A percentile compares a stretch with the other conserved stretches of the same genome.
phyloP scores from a whole-genome alignment of 2,888 invertebrate species.

The Panopea generosa region DNA sequence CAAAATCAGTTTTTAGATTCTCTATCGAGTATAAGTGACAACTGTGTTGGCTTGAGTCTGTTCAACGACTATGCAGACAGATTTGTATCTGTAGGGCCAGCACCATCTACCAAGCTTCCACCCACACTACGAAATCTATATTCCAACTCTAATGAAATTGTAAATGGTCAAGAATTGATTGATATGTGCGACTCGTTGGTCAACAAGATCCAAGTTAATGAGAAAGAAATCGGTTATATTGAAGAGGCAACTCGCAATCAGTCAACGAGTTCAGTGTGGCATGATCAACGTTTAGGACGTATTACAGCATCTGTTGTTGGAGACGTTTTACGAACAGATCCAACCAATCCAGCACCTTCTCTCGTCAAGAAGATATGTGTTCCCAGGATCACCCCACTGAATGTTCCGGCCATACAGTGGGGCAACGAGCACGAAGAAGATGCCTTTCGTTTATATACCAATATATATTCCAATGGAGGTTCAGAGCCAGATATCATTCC shows the following conservation, averaged over 20 bases:
- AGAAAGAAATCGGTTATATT: conserved; percentile 9
- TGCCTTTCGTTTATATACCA: conserved; percentile 7
- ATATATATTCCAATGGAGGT: too few species aligned
- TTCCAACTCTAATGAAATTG: not conserved
- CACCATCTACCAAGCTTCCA: not conserved
- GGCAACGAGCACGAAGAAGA: conserved; percentile 12
- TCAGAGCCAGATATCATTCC: too few species aligned
- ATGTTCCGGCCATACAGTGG: conserved; percentile 6
- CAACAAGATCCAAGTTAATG: not conserved
- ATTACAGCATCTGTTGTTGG: conserved; percentile 33
- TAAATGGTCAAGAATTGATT: not conserved
- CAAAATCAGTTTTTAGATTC: conserved; percentile 1
- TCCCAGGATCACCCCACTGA: not conserved
- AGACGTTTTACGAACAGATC: conserved; percentile 20
- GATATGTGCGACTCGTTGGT: not conserved
- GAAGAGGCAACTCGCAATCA: conserved; percentile 7
- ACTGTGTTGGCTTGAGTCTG: conserved; percentile 21
- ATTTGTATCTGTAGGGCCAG: conserved; percentile 9
- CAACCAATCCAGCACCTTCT: conserved; percentile 3
- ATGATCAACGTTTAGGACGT: conserved; percentile 26
- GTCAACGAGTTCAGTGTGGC: conserved; percentile 19
- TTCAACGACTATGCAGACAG: conserved; percentile 17
- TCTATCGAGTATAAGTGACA: not conserved
- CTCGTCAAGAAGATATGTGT: conserved; percentile 4
- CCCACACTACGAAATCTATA: not conserved